Base-by-base conservation (phyloP, 2,113 vertebrate genomes). In the Uropsilus gracilis region DNA sequence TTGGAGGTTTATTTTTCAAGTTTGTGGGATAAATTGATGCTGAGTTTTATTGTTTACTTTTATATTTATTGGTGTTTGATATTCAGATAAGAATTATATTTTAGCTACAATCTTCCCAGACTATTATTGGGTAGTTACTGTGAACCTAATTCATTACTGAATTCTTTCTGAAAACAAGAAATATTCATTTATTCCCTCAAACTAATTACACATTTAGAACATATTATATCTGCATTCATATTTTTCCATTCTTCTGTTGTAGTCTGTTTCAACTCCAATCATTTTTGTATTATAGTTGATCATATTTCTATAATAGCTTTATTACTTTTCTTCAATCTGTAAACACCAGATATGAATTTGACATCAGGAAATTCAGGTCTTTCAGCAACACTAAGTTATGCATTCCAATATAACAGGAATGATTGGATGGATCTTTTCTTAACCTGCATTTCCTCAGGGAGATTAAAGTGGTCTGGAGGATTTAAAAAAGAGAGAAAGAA, bases 141-240 rank as follows among this genome's bases (percentile, higher is more conserved):
- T 48, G 2, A 4, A 32, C 37, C 80, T 64, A 82, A 63, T 80
- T 66, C 77, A 6, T 68, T 22, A 22, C 53, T 55, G 53, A 90
- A 92, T 30, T 55, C 28, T 64, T 84, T 44, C 55, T 82, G 73
- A 94, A 73, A 12, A 89, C 5, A 86, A 77, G 28, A 91, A 86
- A 48, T 66, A 50, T 50, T 6, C 14, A n/a, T 72, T 1, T 3
- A 72, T n/a, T 9, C 10, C 26, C 44, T 37, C 28, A 83, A 59
- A 37, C 8, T 8, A 14, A 37, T 26, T 72, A 75, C 46, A 24
- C 28, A 83, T 72, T n/a, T 87, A n/a, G n/a, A n/a, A 73, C 34
- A 59, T 57, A 78, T 11, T 73, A 59, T 42, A 44, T 57, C 77
- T 75, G 32, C n/a, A n/a, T n/a, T n/a, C n/a, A n/a, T n/a, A 69